Evolutionary conservation across 2,888 invertebrate species (phyloP), one percentile per base, ranked within the genome.

Genomic region (Pseudococcus longispinus): DNA sequence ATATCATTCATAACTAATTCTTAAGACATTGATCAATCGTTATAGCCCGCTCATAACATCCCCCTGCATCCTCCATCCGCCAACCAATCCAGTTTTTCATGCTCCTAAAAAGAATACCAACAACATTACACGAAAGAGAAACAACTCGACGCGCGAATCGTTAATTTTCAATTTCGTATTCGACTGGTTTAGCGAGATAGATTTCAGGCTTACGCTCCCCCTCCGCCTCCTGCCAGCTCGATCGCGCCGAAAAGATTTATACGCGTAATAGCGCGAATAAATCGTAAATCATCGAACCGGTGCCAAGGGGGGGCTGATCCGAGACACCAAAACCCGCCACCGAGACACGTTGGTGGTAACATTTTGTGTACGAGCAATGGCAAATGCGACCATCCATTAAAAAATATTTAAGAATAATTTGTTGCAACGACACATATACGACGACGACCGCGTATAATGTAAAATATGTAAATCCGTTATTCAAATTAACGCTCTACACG

Each of bases 401-500:
- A 80, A 80, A 80, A 80, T 80, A 80, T 80, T 80, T 80, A 80
- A 80, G 77, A 80, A 80, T 80, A 80, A 80, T 80, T 80, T 42
- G 77, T 80, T 80, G 20, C 77, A 80, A 80, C 77, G 77, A 42
- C 77, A 42, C 77, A 80, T 80, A 80, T 42, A 80, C 42, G n/a
- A 80, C 42, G 20, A 80, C 42, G n/a, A 80, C 42, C n/a, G 37
- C n/a, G 77, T 42, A 70, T 37, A 80, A 80, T 80, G 77, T 80
- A 80, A 80, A 80, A 80, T 80, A 80, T 80, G 77, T 80, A 80
- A 80, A 80, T 80, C 77, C 77, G 77, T 80, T 80, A 80, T 80
- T 80, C 77, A 80, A 80, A 80, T 80, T 80, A 80, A 80, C 77
- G 70, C 29, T 37, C 37, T 29, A 29, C 18, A 29, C 70, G 77